phyloP scores from a whole-genome alignment of 2,888 invertebrate genomes.

The Pollenia angustigena region DNA sequence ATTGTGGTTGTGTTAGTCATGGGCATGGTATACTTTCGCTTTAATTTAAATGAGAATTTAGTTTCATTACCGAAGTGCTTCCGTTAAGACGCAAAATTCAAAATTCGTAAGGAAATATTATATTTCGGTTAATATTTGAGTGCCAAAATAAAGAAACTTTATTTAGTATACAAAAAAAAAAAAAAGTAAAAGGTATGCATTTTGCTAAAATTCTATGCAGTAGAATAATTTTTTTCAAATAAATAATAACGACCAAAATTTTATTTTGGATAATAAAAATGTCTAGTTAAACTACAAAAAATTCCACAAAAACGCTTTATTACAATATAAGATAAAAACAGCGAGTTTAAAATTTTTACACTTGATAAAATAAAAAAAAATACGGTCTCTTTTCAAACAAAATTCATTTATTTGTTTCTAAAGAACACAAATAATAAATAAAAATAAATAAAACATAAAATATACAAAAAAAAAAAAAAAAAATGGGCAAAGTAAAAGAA shows the following conservation, averaged over 20 bases:
- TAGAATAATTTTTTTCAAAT: not conserved
- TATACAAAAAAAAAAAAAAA: not conserved
- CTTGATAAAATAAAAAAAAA: slow-evolving; percentile 5
- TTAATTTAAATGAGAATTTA: slow-evolving; percentile 53
- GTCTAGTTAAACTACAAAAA: not conserved
- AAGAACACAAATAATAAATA: slow-evolving; percentile 27
- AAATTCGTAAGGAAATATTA: not conserved
- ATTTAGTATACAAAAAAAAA: not conserved
- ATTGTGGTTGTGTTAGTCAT: slow-evolving; percentile 16
- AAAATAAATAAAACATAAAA: not conserved
- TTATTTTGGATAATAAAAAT: not conserved
- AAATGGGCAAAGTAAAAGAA: not conserved
- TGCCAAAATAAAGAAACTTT: slow-evolving; percentile 14
- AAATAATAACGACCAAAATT: slow-evolving; percentile 1
- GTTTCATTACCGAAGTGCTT: slow-evolving; percentile 65
- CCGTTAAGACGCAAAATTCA: slow-evolving; percentile 30
- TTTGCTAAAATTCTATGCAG: not conserved
- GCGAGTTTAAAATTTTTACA: slow-evolving; percentile 5
- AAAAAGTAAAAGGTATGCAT: not conserved
- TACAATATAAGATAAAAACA: slow-evolving; percentile 22
- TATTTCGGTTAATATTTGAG: not conserved
- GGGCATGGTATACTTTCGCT: slow-evolving; percentile 30
- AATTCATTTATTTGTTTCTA: slow-evolving; percentile 12
- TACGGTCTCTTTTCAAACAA: not conserved
- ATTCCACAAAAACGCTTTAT: not conserved